Evolutionary conservation across 2,113 vertebrate species (phyloP), one percentile per base, ranked within the genome.

Genomic region (Felis chaus): DNA sequence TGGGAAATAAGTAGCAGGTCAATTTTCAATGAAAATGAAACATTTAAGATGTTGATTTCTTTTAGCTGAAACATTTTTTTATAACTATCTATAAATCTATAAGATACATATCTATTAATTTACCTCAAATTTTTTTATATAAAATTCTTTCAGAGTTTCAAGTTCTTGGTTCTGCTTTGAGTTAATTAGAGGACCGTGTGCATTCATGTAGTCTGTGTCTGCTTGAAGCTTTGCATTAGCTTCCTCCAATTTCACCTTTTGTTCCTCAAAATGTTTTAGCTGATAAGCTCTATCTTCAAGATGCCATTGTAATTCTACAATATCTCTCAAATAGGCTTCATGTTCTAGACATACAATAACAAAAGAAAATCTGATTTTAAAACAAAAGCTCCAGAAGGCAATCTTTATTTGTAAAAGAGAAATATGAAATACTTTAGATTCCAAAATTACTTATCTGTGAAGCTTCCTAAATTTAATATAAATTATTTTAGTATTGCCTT

Each of bases 101-200:
- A 36, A 91, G 55, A 88, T 33, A 13, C 5, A 84, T n/a, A 76
- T 63, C 15, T 1, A 66, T 92, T 71, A 23, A 48, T 63, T 97
- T 98, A 99, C 99, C 99, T 99, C 97, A 27, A 27, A 39, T 95
- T 98, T 98, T 66, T 97, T 95, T 7, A 76, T 21, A 45, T 94
- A 96, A 53, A 98, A 93, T 68, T 98, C 89, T n/a, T 71, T 94
- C 81, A 98, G 95, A 91, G 98, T 68, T 73, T 93, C 82, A 27
- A 23, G 69, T 94, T 99, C 99, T 12, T 98, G 83, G 27, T 97
- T 97, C 80, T 98, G 88, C 92, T 99, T 99, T 97, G 99, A 98
- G 91, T 98, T 98, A 96, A 99, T 97, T 29, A 99, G 98, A 94
- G 98, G 98, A 41, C 97, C 93, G 92, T 99, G 98, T 97, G 99